Percentiles rank a stretch among this genome's conserved stretches.
phyloP scores from a whole-genome alignment of 1,140 invertebrate genomes.

The Heterodera carotae region DNA sequence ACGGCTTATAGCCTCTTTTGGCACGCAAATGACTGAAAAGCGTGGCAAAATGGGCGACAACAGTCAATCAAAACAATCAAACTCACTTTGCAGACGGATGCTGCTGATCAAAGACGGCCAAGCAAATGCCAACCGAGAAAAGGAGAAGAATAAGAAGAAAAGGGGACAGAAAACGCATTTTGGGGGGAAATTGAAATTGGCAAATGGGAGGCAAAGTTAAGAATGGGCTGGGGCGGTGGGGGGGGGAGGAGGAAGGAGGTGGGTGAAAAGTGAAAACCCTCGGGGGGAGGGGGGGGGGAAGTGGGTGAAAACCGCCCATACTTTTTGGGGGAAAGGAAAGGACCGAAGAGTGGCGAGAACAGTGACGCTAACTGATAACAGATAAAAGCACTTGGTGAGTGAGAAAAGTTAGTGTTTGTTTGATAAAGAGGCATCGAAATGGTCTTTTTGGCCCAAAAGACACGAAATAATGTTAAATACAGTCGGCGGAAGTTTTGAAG shows the following conservation, averaged over 20 bases:
- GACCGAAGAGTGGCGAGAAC: too few species aligned
- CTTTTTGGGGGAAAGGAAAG: neutral
- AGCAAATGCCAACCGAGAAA: neutral
- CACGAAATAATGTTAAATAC: too few species aligned
- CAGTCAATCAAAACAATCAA: neutral
- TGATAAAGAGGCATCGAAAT: too few species aligned
- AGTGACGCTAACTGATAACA: too few species aligned
- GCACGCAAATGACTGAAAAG: neutral
- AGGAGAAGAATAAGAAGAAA: neutral
- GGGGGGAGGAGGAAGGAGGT: too few species aligned
- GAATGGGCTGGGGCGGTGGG: too few species aligned
- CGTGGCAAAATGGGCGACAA: neutral
- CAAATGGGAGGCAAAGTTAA: neutral
- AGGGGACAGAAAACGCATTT: neutral
- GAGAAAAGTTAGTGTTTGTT: too few species aligned
- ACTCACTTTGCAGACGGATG: neutral
- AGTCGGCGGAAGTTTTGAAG: too few species aligned
- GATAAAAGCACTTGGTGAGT: too few species aligned
- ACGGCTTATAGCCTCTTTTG: constrained; percentile 19
- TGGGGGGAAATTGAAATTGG: neutral
- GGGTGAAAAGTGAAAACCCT: too few species aligned
- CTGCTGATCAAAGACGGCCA: neutral
- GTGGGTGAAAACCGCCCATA: neutral
- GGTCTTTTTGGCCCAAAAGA: too few species aligned
- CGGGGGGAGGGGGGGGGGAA: too few species aligned